These are phyloP conservation scores for Limnephilus lunatus DNA, from an alignment of 2,888 invertebrate species.

Conservation along the genomic window DNA sequence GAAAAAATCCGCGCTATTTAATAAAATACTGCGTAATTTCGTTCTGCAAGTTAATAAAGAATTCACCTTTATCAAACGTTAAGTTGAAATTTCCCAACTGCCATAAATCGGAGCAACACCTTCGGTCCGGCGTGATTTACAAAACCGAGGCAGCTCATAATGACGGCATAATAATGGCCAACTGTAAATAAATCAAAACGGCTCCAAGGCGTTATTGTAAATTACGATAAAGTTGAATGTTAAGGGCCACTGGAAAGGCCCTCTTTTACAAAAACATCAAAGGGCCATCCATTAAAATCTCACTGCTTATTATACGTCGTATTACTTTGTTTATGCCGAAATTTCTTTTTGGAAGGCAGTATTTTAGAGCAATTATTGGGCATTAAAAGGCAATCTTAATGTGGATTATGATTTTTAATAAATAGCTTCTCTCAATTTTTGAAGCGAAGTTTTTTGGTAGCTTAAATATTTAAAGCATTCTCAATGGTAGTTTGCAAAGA, in stretches of 20 bases:
- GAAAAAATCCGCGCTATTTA: not conserved
- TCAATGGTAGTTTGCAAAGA: not conserved
- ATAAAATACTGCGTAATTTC: not conserved
- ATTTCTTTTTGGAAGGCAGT: not conserved
- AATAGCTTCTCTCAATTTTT: not conserved
- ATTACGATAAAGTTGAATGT: conserved; percentile 29
- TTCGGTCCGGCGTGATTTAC: conserved; percentile 13
- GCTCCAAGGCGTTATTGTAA: conserved; percentile 43
- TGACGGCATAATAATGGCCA: conserved; percentile 35
- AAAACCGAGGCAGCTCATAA: conserved; percentile 32
- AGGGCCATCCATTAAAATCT: not conserved
- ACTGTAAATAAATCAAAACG: conserved; percentile 35
- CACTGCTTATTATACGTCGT: conserved; percentile 6
- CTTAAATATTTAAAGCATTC: not conserved
- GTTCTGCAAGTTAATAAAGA: not conserved
- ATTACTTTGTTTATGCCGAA: not conserved
- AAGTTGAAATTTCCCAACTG: conserved; percentile 20
- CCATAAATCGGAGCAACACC: conserved; percentile 33
- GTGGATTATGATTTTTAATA: not conserved
- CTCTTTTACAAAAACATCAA: conserved; percentile 32
- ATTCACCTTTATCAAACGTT: conserved; percentile 27
- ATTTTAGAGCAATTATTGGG: not conserved
- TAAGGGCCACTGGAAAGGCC: conserved; percentile 26
- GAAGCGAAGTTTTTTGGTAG: not conserved
- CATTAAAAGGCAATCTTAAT: not conserved